Conservation (phyloP, 2,113 vertebrate genomes). For the Peromyscus californicus region DNA sequence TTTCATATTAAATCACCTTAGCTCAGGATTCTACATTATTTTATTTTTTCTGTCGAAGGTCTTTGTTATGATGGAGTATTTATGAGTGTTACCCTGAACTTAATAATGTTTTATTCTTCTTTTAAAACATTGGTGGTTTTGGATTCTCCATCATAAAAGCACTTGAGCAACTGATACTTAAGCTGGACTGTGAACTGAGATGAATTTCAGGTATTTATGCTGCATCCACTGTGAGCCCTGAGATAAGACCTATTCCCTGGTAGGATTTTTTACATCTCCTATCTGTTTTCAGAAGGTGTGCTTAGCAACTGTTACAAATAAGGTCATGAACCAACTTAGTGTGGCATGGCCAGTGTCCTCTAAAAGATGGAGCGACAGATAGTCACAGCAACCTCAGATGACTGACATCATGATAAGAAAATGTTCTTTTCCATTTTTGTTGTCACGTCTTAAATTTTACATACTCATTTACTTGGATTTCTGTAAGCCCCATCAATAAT, state of each 20-base stretch:
- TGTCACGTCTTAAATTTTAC: constrained; percentile 59
- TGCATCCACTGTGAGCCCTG: not conserved
- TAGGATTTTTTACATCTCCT: not conserved
- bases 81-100: not conserved
- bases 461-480: constrained; percentile 68
- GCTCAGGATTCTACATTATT: not conserved
- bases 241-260: not conserved
- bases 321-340: not conserved
- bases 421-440: constrained; percentile 9
- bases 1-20: not conserved
- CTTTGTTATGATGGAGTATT: not conserved
- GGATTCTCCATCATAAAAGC: not conserved
- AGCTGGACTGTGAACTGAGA: not conserved
- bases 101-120: not conserved
- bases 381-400: not conserved
- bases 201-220: not conserved
- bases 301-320: not conserved
- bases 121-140: not conserved
- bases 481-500: constrained; percentile 81
- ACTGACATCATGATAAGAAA: constrained; percentile 54
- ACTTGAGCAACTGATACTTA: not conserved
- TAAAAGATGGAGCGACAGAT: not conserved
- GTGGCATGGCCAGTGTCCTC: not conserved
- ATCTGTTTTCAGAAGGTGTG: not conserved
- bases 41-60: not conserved